Evolutionary conservation across 2,797 vertebrate species (phyloP).

Genomic region (Gila robusta): DNA sequence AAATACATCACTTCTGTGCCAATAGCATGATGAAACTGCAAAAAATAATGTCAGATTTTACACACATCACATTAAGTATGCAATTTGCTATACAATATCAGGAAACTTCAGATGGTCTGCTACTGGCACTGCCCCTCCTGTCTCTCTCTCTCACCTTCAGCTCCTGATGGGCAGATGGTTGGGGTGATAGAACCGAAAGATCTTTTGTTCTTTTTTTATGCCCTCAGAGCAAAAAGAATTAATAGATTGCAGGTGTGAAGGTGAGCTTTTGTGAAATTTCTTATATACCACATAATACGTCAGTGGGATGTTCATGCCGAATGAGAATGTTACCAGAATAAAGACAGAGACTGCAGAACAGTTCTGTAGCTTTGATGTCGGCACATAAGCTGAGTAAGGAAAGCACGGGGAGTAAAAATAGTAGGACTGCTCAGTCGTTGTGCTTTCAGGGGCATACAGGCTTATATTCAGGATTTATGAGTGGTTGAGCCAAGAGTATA

Average conservation of each 20-base stretch:
- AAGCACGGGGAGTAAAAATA: slow-evolving; percentile 55
- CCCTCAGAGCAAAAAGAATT: slow-evolving; percentile 13
- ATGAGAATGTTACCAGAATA: slow-evolving; percentile 44
- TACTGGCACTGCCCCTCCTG: slow-evolving; percentile 7
- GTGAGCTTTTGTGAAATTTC: slow-evolving; percentile 12
- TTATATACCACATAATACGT: background rate
- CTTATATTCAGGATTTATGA: slow-evolving; percentile 57
- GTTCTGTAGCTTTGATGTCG: slow-evolving; percentile 55
- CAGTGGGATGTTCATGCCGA: slow-evolving; percentile 24
- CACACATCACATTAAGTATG: background rate
- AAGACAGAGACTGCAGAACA: slow-evolving; percentile 28
- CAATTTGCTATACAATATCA: background rate
- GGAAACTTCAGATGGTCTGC: background rate
- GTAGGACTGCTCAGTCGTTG: slow-evolving; percentile 32
- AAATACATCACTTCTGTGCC: background rate
- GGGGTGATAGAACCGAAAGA: background rate
- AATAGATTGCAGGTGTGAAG: slow-evolving; percentile 13
- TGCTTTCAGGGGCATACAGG: slow-evolving; percentile 40
- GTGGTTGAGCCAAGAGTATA: slow-evolving; percentile 47
- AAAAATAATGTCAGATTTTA: background rate
- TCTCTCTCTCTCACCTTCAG: slow-evolving; percentile 17
- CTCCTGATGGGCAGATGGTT: slow-evolving; percentile 34
- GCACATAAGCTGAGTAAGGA: slow-evolving; percentile 60
- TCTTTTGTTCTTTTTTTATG: slow-evolving; percentile 35
- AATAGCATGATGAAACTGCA: background rate